Conservation (phyloP, 2,888 invertebrate species). For the Napeogenes sylphis region DNA sequence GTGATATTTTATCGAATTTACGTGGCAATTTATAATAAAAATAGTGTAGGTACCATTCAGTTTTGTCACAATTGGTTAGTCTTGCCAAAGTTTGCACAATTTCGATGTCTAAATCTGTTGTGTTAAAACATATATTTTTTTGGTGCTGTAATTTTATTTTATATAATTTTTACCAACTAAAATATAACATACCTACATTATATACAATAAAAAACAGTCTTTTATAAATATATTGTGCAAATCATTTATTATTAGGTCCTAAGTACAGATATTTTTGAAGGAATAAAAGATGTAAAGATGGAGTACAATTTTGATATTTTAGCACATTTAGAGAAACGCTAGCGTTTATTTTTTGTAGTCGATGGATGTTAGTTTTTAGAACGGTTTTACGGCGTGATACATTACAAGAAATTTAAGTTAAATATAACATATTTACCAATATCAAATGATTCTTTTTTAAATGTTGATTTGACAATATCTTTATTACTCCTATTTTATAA, state of each 20-base stretch:
- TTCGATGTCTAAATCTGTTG: not conserved
- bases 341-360: conserved; percentile 29
- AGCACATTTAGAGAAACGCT: conserved; percentile 38
- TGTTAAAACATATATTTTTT: conserved; percentile 8
- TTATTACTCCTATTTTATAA: too few relatives aligned
- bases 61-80: conserved; percentile 41
- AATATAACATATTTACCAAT: too few relatives aligned
- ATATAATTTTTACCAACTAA: not conserved
- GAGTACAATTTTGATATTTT: conserved; percentile 36
- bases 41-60: conserved; percentile 37
- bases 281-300: conserved; percentile 21
- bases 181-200: not conserved
- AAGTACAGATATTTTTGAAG: conserved; percentile 5
- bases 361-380: conserved; percentile 7
- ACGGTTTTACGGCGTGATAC: too few relatives aligned
- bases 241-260: not conserved
- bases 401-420: too few relatives aligned
- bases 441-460: too few relatives aligned
- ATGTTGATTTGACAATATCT: too few relatives aligned
- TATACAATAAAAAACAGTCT: too few relatives aligned
- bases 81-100: conserved; percentile 57
- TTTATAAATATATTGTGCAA: too few relatives aligned
- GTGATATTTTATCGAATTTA: conserved; percentile 75
- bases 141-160: conserved; percentile 32
- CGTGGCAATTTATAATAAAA: conserved; percentile 53